phyloP scores from a whole-genome alignment of 1,140 invertebrate species.

The Stenopsyche tienmushanensis region DNA sequence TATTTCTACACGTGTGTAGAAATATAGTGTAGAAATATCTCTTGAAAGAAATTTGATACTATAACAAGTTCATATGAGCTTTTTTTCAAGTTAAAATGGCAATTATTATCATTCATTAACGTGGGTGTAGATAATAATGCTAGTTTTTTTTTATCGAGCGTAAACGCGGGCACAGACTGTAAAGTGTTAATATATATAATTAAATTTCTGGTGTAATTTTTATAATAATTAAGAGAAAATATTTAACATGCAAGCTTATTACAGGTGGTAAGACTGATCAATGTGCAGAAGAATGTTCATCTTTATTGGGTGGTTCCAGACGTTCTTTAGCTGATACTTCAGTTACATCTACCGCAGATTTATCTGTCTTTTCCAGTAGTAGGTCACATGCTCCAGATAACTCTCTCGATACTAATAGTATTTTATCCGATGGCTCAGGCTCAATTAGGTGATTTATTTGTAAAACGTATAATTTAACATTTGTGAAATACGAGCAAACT shows the following conservation, averaged over 20 bases:
- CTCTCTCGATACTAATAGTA: slow-evolving; percentile 72
- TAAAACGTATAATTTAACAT: not conserved
- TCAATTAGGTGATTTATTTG: slow-evolving; percentile 56
- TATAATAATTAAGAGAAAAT: not conserved
- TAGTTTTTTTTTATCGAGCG: too few relatives aligned
- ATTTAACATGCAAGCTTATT: not conserved
- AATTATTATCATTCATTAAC: too few relatives aligned
- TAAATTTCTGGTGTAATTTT: too few relatives aligned
- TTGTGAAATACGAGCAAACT: not conserved
- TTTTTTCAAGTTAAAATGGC: too few relatives aligned
- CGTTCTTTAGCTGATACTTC: slow-evolving; percentile 79
- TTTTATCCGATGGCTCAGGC: slow-evolving; percentile 67
- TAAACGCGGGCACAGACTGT: too few relatives aligned
- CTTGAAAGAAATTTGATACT: too few relatives aligned
- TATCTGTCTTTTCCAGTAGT: slow-evolving; percentile 77
- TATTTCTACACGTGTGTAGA: too few relatives aligned
- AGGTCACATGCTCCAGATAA: slow-evolving; percentile 72
- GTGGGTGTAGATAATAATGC: too few relatives aligned
- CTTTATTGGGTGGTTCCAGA: slow-evolving; percentile 62
- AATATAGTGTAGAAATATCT: too few relatives aligned
- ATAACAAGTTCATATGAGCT: too few relatives aligned
- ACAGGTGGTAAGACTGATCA: slow-evolving; percentile 12
- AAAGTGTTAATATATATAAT: too few relatives aligned
- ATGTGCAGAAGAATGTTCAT: slow-evolving; percentile 51
- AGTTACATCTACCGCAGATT: slow-evolving; percentile 78